Percentiles rank a stretch among this genome's conserved stretches.
Conservation (phyloP, 2,888 invertebrate species). For the Himalopsyche kuldschensis region DNA sequence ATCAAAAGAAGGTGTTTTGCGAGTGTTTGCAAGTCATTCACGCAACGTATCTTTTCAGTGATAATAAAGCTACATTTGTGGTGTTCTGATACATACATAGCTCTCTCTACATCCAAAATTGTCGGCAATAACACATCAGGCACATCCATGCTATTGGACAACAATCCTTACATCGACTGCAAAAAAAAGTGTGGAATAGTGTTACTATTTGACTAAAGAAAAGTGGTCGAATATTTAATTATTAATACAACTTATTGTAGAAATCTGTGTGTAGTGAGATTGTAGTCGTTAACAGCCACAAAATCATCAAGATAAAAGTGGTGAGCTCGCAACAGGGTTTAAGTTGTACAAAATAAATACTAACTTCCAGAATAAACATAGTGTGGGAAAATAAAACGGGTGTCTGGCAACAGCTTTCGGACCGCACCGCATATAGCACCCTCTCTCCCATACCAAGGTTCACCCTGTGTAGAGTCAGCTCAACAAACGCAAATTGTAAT, state of each 20-base stretch:
- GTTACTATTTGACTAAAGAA: no score
- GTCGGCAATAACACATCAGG: no score
- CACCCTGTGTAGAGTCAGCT: background rate
- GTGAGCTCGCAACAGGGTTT: background rate
- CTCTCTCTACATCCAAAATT: no score
- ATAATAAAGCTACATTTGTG: no score
- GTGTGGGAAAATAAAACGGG: background rate
- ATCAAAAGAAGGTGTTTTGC: no score
- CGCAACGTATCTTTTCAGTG: no score
- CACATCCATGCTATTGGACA: no score
- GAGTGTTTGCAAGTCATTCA: no score
- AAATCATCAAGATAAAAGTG: background rate
- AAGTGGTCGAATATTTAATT: no score
- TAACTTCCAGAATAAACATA: background rate
- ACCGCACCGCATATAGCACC: background rate
- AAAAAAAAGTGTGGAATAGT: no score
- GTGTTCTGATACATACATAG: no score
- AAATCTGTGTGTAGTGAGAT: background rate
- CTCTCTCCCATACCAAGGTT: background rate
- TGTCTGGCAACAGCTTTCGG: background rate
- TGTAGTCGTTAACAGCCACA: background rate
- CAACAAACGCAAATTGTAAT: conserved; percentile 20
- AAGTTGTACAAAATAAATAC: background rate
- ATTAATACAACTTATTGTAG: background rate
- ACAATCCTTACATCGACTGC: no score